A percentile compares a stretch with the other conserved stretches of the same genome.
These are phyloP conservation scores for Epizoanthus illoricatus DNA, from an alignment of 92 coral and sea anemone genomes.

Conservation along the genomic window DNA sequence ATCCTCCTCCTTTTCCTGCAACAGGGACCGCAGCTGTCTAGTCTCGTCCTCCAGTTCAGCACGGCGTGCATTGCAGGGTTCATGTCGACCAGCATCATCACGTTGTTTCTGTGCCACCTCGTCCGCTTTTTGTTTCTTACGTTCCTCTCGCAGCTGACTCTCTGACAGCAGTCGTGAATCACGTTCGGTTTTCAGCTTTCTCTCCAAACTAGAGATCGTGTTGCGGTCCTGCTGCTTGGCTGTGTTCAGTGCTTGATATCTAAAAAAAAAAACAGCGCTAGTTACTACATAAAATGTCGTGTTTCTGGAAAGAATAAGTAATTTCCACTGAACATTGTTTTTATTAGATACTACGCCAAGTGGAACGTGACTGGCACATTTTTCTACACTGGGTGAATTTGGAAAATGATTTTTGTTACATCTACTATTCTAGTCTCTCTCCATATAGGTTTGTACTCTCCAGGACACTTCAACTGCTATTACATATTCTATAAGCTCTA, in stretches of 20 bases:
- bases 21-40: slow-evolving; percentile 72
- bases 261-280: background rate
- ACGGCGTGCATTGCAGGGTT: slow-evolving; percentile 87
- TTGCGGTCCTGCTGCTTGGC: slow-evolving; percentile 95
- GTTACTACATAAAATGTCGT: background rate
- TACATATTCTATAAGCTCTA: no score
- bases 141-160: slow-evolving; percentile 95
- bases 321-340: no score
- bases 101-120: slow-evolving; percentile 84
- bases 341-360: no score
- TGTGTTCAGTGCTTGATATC: slow-evolving; percentile 77
- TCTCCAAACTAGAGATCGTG: slow-evolving; percentile 80
- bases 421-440: no score
- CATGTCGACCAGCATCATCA: slow-evolving; percentile 84
- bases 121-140: slow-evolving; percentile 88
- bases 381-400: no score
- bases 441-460: no score
- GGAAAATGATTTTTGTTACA: no score
- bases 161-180: slow-evolving; percentile 93
- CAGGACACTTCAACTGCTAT: no score
- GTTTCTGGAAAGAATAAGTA: no score
- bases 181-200: slow-evolving; percentile 95
- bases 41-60: slow-evolving; percentile 90
- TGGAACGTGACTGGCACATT: no score
- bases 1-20: slow-evolving; percentile 89